Evolutionary conservation across 2,113 vertebrate genomes (phyloP), one percentile per base, ranked within the genome.

Genomic region (Ondatra zibethicus): DNA sequence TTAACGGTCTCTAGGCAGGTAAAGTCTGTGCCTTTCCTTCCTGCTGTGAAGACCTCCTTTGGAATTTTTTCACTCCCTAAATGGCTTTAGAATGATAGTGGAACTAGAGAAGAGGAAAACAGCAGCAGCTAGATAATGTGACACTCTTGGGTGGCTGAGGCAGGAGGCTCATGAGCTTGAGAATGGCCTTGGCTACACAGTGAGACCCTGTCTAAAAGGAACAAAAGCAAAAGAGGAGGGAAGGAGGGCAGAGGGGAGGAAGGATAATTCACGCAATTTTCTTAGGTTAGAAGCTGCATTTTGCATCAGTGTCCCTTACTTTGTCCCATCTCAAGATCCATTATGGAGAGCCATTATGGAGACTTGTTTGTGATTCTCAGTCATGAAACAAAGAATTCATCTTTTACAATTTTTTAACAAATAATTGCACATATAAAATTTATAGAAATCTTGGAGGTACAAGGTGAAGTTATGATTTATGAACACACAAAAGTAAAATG

Each of bases 51-150:
- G 16, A 90, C 47, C n/a, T 45, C 87, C 65, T 47, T 16, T 36
- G 86, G 61, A 39, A 70, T 33, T 23, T 91, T 95, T 23, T 73
- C 88, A 31, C 27, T 47, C 76, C n/a, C 29, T 72, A 27, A 80
- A 75, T 61, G 23, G 23, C 50, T 96, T 89, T 86, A 70, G 63
- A 66, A 23, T 70, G 33, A 87, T 78, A 92, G 52, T 10, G 3
- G 17, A 93, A 91, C 76, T 55, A 87, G 36, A 65, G 14, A 72
- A 92, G n/a, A 93, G 70, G 84, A 88, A 50, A 72, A 85, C 95
- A 96, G 72, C 78, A 91, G 45, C 42, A 87, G 47, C 33, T 70
- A 5, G 21, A 36, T n/a, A 4, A 52, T 25, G 17, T 52, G 33
- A 25, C 12, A 52, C 47, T 52, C 16, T n/a, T 6, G 10, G 65